Base-by-base conservation (phyloP, 1,140 invertebrate genomes). In the Philotrypesis tridentata region DNA sequence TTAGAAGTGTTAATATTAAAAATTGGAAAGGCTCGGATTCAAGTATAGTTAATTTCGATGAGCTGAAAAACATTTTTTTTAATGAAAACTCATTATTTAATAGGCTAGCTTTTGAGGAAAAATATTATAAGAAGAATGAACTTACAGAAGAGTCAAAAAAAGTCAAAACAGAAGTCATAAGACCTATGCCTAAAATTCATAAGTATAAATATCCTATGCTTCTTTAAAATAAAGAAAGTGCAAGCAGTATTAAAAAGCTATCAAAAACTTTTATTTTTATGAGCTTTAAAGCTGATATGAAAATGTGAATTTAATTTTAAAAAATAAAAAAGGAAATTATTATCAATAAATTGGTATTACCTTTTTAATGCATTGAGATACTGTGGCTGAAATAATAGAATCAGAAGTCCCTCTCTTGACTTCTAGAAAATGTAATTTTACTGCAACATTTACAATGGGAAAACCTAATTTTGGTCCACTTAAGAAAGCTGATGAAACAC, bases 401-500 rank as follows among this genome's bases (percentile, higher is more conserved):
- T 96, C 94, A 0, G 96, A 94, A 0, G 97, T 97, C 23, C 94
- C 94, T 77, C 93, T 92, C 0, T 93, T 93, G 12, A 95, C 89
- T 87, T 95, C 94, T 23, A 98, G 92, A 92, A 94, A 95, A 89
- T 98, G 95, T 40, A 99, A 89, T 71, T 94, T 94, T 9, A 97
- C 94, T 80, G 95, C 93, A 0, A 95, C 93, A 88, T 97, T 94
- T 40, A 97, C 89, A 80, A 96, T 93, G 25, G 95, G 95, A 86
- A 94, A 96, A 17, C 94, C 93, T 40, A 97, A 89, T 86, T 95
- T 95, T 5, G 96, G 95, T 70, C 96, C 97, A 86, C 94, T 93
- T 21, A 90, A 84, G 11, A 97, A 89, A n/a, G 94, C 95, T 11
- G 94, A 89, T 23, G 91, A 86, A 6, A 96, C 88, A 17, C 96